Percentiles rank a stretch among this genome's conserved stretches.
These are phyloP conservation scores for Platichthys stellatus DNA, from an alignment of 2,113 vertebrate genomes.

Conservation along the genomic window DNA sequence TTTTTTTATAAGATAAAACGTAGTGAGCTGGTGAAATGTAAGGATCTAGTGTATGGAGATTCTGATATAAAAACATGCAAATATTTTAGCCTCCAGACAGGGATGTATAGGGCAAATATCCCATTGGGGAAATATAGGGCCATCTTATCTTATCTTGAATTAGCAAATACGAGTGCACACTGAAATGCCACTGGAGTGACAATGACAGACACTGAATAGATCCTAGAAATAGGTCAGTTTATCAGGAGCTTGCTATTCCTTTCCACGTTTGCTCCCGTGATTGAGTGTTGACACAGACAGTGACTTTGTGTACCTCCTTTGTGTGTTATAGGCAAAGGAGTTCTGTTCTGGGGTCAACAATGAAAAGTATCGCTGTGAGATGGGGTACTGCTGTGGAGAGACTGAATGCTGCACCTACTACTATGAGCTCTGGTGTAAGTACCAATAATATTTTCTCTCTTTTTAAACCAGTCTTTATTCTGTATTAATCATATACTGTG, in stretches of 20 bases:
- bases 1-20: background rate
- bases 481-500: background rate
- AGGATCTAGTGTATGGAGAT: background rate
- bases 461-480: background rate
- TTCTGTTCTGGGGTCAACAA: constrained; percentile 86
- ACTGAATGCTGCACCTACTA: constrained; percentile 88
- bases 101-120: background rate
- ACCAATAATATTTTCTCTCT: background rate
- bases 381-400: constrained; percentile 88
- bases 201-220: constrained; percentile 23
- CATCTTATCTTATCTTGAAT: background rate
- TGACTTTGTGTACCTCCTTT: constrained; percentile 33
- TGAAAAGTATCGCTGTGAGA: constrained; percentile 86
- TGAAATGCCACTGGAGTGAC: constrained; percentile 9
- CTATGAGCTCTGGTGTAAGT: constrained; percentile 89
- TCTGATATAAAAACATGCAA: too few species aligned
- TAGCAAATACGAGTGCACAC: background rate
- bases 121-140: too few species aligned
- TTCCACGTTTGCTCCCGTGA: constrained; percentile 28
- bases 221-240: background rate
- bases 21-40: background rate
- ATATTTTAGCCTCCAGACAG: too few species aligned
- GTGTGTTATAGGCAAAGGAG: constrained; percentile 82
- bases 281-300: constrained; percentile 18
- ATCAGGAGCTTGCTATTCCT: background rate